Conservation (phyloP, 2,797 vertebrate genomes). For the Lacerta bilineata region DNA sequence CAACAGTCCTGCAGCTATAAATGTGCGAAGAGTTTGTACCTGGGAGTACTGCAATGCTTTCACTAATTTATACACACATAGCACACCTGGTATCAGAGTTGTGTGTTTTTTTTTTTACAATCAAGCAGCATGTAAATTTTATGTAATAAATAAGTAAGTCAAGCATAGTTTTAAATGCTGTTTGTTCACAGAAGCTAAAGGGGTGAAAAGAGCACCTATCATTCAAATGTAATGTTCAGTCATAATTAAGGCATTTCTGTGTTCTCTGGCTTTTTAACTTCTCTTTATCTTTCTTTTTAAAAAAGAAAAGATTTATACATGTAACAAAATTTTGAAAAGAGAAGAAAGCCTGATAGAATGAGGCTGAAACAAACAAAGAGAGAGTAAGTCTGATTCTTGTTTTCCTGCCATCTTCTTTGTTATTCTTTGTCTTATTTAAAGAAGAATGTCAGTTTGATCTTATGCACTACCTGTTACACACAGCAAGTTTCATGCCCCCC, state of each 20-base stretch:
- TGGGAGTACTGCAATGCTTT: conserved; percentile 38
- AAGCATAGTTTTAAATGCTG: conserved; percentile 49
- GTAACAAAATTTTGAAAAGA: conserved; percentile 20
- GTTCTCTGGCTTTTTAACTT: conserved; percentile 44
- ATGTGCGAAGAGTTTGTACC: not conserved
- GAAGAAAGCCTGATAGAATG: conserved; percentile 29
- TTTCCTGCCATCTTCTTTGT: not conserved
- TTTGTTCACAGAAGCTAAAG: conserved; percentile 48
- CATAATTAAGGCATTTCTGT: conserved; percentile 38
- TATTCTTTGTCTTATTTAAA: conserved; percentile 33
- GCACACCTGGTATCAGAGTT: conserved; percentile 57
- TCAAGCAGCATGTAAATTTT: no score
- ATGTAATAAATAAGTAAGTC: conserved; percentile 27
- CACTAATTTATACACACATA: conserved; percentile 32
- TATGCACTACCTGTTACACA: not conserved
- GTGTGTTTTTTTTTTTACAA: not conserved
- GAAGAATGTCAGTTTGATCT: conserved; percentile 45
- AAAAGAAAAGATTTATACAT: conserved; percentile 33
- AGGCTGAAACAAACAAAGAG: conserved; percentile 38
- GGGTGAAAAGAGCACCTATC: conserved; percentile 27
- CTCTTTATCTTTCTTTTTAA: conserved; percentile 24
- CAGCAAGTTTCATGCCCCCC: not conserved
- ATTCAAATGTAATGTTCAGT: conserved; percentile 46
- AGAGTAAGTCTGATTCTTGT: not conserved
- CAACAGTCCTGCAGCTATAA: not conserved